These are phyloP conservation scores for Odontophorus gujanensis DNA, from an alignment of 2,113 vertebrate species.

Conservation along the genomic window DNA sequence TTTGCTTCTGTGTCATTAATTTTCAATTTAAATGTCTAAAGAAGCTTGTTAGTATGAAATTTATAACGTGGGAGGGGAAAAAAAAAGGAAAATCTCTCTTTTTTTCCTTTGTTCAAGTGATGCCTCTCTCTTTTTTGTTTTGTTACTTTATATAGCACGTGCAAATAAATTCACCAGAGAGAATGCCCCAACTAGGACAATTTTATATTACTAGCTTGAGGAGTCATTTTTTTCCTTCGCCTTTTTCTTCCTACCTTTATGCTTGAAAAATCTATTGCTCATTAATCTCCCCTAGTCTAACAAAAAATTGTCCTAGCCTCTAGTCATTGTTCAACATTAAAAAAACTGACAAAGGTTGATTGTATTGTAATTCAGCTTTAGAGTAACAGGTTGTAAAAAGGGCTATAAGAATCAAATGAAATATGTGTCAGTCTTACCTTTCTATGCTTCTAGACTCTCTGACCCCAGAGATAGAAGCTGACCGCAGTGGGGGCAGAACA, in stretches of 20 bases:
- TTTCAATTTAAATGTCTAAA: not conserved
- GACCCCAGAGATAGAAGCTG: conserved; percentile 99
- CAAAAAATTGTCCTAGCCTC: conserved; percentile 64
- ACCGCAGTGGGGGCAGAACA: conserved; percentile 99
- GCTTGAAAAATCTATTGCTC: conserved; percentile 63
- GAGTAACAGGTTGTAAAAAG: conserved; percentile 80
- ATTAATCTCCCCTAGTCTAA: conserved; percentile 65
- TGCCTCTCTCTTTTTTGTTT: not conserved
- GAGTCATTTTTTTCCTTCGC: conserved; percentile 28
- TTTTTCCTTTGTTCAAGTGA: not conserved
- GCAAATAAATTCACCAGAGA: conserved; percentile 19
- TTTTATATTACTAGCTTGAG: conserved; percentile 52
- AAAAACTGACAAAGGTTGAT: conserved; percentile 76
- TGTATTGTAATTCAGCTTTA: conserved; percentile 76
- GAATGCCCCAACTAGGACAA: conserved; percentile 17
- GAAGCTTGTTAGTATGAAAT: not conserved
- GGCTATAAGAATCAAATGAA: conserved; percentile 78
- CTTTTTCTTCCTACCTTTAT: not conserved
- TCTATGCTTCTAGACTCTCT: conserved; percentile 96
- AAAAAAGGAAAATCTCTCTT: not conserved
- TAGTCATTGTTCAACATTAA: conserved; percentile 77
- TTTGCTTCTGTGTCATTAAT: not conserved
- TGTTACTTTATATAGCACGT: conserved; percentile 25
- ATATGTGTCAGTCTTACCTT: conserved; percentile 86
- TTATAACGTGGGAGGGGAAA: not conserved